Conservation (phyloP, 1,140 invertebrate genomes). For the Papilio aristodemus region DNA sequence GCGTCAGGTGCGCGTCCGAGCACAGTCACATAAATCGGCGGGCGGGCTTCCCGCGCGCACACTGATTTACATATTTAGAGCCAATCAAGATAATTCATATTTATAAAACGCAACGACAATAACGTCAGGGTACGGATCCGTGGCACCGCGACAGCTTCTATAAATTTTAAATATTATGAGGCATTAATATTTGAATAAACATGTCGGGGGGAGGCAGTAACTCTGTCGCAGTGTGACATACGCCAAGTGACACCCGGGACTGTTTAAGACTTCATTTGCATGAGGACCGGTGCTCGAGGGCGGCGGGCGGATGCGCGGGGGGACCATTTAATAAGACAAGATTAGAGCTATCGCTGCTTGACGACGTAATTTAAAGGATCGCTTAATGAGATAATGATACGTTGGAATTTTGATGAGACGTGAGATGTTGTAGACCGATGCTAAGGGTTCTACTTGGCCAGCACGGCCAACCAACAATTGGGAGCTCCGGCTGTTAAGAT, state of each 20-base stretch:
- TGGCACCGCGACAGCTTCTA: constrained; percentile 42
- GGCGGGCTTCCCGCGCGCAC: background rate
- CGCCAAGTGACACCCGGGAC: constrained; percentile 42
- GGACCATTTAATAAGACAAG: constrained; percentile 25
- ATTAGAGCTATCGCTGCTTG: constrained; percentile 30
- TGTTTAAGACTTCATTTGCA: constrained; percentile 54
- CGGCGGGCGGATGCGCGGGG: background rate
- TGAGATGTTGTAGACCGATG: background rate
- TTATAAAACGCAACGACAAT: constrained; percentile 44
- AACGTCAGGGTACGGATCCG: constrained; percentile 32
- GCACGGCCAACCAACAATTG: background rate
- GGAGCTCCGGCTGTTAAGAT: background rate
- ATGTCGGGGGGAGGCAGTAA: constrained; percentile 49
- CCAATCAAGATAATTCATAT: constrained; percentile 49
- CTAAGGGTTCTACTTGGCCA: background rate
- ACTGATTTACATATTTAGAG: constrained; percentile 41
- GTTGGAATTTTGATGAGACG: constrained; percentile 34
- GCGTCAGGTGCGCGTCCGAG: constrained; percentile 7
- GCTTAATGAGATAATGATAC: constrained; percentile 33
- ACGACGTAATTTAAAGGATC: constrained; percentile 30
- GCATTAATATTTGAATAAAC: constrained; percentile 71
- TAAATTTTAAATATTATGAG: constrained; percentile 63
- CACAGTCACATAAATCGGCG: constrained; percentile 5
- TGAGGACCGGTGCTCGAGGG: constrained; percentile 31
- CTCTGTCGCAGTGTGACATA: constrained; percentile 49